Evolutionary conservation across 2,888 invertebrate genomes (phyloP), one percentile per base, ranked within the genome.

Genomic region (Parapristionchus giblindavisi): DNA sequence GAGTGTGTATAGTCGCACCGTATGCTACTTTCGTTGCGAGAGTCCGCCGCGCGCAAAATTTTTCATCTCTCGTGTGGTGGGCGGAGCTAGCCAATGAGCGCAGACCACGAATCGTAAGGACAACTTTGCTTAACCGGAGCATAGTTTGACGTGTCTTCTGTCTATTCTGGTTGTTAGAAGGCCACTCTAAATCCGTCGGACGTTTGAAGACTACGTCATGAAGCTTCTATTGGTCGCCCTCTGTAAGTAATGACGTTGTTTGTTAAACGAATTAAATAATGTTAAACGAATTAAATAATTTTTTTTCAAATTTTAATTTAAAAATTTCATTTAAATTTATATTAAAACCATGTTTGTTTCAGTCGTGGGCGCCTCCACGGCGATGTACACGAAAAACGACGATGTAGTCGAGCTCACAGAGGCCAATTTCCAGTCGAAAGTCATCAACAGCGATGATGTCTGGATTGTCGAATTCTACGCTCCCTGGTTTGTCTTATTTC

Each of bases 391-490:
- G 40, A 82, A 80, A 68, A 83, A 85, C n/a, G 86, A 85, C 72
- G 84, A 84, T 36, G 95, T 97, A 27, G 91, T 96, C 17, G 93
- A 94, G 76, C 90, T 98, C 78, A 95, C 93, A n/a, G 92, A 93
- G 0, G 90, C 91, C 66, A 97, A 95, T 90, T 98, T 97, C 88
- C 92, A 96, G 84, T 92, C 91, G 81, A 90, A 93, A 83, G 96
- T 98, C 4, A 89, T 92, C 63, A 92, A 93, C 81, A 92, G 94
- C 80, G 93, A 96, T 89, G 92, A 93, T 83, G 90, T 98, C 34
- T 98, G 97, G 97, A 90, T 99, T 76, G 94, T 99, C 0, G 97
- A 99, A 88, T 96, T 95, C 89, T 96, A 92, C 89, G 97, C 98
- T 0, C 96, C 96, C 0, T 98, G 97, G 97, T 97, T 94, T 89